Conservation (phyloP, 2,888 invertebrate species). For the Macrophya annulata region DNA sequence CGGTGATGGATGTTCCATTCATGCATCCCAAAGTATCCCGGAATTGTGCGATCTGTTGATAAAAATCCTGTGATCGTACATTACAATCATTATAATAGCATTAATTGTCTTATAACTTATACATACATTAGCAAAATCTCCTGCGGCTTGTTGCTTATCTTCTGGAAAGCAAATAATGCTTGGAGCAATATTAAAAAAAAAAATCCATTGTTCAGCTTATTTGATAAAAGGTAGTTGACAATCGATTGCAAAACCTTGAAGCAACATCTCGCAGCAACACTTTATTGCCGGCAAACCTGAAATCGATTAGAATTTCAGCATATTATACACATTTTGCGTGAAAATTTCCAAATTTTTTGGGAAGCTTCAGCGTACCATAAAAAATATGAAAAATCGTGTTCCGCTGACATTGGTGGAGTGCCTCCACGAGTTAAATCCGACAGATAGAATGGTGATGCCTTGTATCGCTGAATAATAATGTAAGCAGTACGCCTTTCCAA, state of each 20-base stretch:
- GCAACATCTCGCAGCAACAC: conserved; percentile 39
- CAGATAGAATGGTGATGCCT: not conserved
- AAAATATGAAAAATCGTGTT: not conserved
- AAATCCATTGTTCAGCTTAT: conserved; percentile 37
- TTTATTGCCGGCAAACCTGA: conserved; percentile 35
- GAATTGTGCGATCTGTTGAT: conserved; percentile 32
- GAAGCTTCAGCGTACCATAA: not conserved
- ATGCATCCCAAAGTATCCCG: conserved; percentile 47
- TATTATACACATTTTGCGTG: not conserved
- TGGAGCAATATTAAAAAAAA: conserved; percentile 47
- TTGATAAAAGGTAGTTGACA: conserved; percentile 36
- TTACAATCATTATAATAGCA: not conserved
- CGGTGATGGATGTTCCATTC: conserved; percentile 51
- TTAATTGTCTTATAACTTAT: not conserved
- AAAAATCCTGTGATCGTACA: not conserved
- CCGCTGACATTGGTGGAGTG: not conserved
- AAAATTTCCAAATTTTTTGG: not conserved
- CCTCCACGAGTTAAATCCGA: not conserved
- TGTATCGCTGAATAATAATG: not conserved
- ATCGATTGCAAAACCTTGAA: conserved; percentile 1
- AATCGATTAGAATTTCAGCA: not conserved
- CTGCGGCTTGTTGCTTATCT: not conserved
- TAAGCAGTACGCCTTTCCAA: not conserved
- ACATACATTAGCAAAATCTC: conserved; percentile 35
- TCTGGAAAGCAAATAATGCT: conserved; percentile 49